Evolutionary conservation across 35 echinoderm and acorn worm species (phyloP).

Genomic region (Patiria miniata): DNA sequence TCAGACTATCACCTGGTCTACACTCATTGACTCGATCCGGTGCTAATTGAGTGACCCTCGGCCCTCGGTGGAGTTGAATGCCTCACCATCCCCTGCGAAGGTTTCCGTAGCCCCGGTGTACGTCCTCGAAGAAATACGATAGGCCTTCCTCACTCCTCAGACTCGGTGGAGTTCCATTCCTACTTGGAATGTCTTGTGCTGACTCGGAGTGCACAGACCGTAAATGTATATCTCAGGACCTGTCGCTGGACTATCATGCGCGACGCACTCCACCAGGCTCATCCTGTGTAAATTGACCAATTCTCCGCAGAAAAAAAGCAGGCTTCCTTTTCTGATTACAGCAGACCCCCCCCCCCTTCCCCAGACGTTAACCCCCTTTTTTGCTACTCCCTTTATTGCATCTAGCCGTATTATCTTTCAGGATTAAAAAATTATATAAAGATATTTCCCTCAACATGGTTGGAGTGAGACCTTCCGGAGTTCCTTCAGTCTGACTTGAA

Average conservation of each 20-base stretch:
- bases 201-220: too few species aligned
- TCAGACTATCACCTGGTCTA: neutral
- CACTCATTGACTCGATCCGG: neutral
- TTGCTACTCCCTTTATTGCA: neutral
- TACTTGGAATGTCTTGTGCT: too few species aligned
- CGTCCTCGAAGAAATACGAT: too few species aligned
- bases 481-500: neutral
- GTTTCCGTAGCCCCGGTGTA: too few species aligned
- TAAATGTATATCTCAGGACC: too few species aligned
- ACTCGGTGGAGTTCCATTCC: too few species aligned
- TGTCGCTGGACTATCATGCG: neutral
- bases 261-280: neutral
- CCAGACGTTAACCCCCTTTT: neutral
- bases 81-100: too few species aligned
- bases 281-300: constrained; percentile 27
- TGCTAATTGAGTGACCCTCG: neutral
- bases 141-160: too few species aligned
- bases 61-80: too few species aligned
- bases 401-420: neutral
- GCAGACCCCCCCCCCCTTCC: neutral
- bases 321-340: constrained; percentile 19
- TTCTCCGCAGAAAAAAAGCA: neutral
- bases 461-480: neutral
- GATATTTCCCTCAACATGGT: constrained; percentile 11
- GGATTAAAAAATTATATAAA: constrained; percentile 13